These are phyloP conservation scores for Thysanoteuthis rhombus DNA, from an alignment of 2,888 invertebrate genomes.

Conservation along the genomic window DNA sequence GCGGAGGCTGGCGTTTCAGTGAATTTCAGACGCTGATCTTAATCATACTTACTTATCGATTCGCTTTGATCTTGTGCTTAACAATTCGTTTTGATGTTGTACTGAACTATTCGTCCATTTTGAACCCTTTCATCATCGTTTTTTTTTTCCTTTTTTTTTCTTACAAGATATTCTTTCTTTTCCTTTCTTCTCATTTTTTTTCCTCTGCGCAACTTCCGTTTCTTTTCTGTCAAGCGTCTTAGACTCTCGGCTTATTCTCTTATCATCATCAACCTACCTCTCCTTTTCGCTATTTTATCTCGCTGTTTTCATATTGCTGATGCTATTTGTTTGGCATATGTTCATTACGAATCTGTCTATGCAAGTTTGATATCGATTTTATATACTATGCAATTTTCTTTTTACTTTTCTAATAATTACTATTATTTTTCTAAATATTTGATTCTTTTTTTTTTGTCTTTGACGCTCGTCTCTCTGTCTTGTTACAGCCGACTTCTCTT, in stretches of 20 bases:
- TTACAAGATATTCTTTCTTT: background rate
- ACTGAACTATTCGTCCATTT: background rate
- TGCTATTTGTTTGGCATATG: background rate
- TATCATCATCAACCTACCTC: background rate
- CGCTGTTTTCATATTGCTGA: background rate
- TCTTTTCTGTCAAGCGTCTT: background rate
- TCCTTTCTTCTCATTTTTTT: background rate
- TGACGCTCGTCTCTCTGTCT: background rate
- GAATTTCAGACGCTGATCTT: background rate
- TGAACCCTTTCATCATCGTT: background rate
- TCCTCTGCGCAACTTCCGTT: background rate
- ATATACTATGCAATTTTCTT: background rate
- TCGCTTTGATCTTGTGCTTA: conserved; percentile 12
- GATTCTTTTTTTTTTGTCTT: background rate
- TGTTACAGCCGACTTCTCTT: background rate
- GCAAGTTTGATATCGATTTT: background rate
- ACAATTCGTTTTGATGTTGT: background rate
- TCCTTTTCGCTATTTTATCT: background rate
- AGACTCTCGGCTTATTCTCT: background rate
- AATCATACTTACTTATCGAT: background rate
- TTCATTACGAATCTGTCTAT: background rate
- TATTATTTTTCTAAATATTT: background rate
- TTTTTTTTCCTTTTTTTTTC: background rate
- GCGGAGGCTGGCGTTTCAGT: background rate
- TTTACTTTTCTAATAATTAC: background rate